Evolutionary conservation across 1,140 invertebrate genomes (phyloP), one percentile per base, ranked within the genome.

Genomic region (Caenorhabditis inopinata): DNA sequence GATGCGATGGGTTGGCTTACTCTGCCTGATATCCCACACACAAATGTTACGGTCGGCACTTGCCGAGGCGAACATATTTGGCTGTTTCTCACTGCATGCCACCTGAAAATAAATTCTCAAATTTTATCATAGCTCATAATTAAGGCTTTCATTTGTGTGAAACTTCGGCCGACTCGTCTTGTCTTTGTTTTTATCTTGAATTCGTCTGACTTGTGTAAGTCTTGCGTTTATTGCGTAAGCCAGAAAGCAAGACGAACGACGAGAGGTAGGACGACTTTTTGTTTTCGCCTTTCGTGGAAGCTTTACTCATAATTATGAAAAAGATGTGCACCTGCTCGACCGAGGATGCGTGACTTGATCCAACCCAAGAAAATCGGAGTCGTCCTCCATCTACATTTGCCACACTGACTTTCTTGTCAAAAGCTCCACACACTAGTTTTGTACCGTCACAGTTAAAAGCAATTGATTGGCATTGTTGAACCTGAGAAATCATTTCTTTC

Each of bases 11-110:
- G 62, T 58, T 23, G 53, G 62, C 23, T 79, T 79, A 7, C 51
- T 58, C 18, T 79, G 78, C 21, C 78, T 18, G 12, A 49, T 45
- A 32, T 79, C 78, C 78, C 78, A 79, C 1, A 74, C 23, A 47
- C 78, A 79, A 35, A 79, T 35, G 25, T 47, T 68, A 11, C 45
- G n/a, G 29, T 79, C 78, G 3, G 48, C n/a, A 27, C 78, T 51
- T 14, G 78, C 78, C 4, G 78, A 74, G 1, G 78, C 78, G 18
- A 79, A 79, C 18, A 74, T 27, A 21, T 74, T 74, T 4, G 78
- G 68, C 9, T 74, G 27, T 12, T 73, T 45, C 12, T 73, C 29
- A 35, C 58, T 58, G 68, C 62, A 79, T 16, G 78, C 45, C 29
- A 78, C 77, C 77, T 78, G 6, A 23, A 75, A 75, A 0, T 47